Conservation (phyloP, 2,113 vertebrate species). For the Cariama cristata region DNA sequence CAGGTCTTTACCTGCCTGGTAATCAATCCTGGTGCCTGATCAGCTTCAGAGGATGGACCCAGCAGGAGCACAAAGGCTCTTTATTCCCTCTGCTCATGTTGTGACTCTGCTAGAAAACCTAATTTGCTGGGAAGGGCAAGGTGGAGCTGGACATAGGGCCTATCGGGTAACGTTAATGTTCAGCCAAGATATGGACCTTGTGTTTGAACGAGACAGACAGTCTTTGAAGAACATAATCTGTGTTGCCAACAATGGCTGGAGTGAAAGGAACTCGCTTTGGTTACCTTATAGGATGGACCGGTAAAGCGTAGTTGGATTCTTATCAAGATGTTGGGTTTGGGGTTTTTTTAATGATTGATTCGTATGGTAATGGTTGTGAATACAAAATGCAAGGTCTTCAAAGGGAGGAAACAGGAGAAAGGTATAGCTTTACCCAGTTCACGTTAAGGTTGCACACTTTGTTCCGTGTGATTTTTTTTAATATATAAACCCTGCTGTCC, state of each 20-base stretch:
- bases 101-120: conserved; percentile 28
- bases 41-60: conserved; percentile 57
- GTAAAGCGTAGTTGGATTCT: conserved; percentile 52
- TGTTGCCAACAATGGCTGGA: conserved; percentile 67
- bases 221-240: conserved; percentile 75
- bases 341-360: conserved; percentile 48
- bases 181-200: conserved; percentile 69
- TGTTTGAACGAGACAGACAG: conserved; percentile 65
- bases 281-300: conserved; percentile 67
- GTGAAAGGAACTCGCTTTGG: conserved; percentile 64
- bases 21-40: conserved; percentile 67
- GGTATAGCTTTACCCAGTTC: conserved; percentile 25
- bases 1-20: conserved; percentile 37
- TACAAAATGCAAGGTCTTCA: conserved; percentile 56
- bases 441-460: not conserved
- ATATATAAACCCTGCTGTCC: not conserved
- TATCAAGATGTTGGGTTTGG: conserved; percentile 62
- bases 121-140: conserved; percentile 47
- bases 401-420: conserved; percentile 37
- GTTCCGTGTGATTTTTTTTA: not conserved
- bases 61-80: conserved; percentile 69
- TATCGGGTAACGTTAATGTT: conserved; percentile 78
- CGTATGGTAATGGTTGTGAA: conserved; percentile 69
- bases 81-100: conserved; percentile 45
- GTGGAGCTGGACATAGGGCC: conserved; percentile 64